Percentiles rank a stretch among this genome's conserved stretches.
Evolutionary conservation across 2,888 invertebrate species (phyloP).

Genomic region (Caenorhabditis sulstoni): DNA sequence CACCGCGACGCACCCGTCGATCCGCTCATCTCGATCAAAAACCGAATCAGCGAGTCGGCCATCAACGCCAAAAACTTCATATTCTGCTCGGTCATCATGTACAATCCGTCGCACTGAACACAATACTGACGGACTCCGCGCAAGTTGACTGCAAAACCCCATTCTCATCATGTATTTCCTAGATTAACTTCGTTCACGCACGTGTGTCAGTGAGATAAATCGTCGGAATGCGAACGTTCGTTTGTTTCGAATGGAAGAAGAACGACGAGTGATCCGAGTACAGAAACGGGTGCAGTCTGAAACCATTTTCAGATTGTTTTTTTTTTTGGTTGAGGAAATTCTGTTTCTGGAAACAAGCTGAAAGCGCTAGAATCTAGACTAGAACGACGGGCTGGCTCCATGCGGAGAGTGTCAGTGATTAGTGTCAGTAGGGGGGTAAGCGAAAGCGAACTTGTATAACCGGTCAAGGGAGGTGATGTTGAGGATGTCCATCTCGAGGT

Average conservation of each 20-base stretch:
- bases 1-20: slow-evolving; percentile 51
- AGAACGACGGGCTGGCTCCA: background rate
- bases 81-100: slow-evolving; percentile 68
- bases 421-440: background rate
- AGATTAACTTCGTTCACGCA: too few relatives aligned
- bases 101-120: slow-evolving; percentile 66
- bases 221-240: slow-evolving; percentile 61
- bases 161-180: too few relatives aligned
- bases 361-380: too few relatives aligned
- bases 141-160: slow-evolving; percentile 61
- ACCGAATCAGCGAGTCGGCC: slow-evolving; percentile 65
- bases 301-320: too few relatives aligned
- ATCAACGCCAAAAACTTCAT: slow-evolving; percentile 64
- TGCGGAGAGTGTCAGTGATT: background rate
- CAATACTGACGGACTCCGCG: slow-evolving; percentile 70
- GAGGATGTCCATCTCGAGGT: slow-evolving; percentile 52
- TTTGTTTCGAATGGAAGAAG: slow-evolving; percentile 63
- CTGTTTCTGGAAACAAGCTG: too few relatives aligned
- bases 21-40: slow-evolving; percentile 56
- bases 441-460: slow-evolving; percentile 64
- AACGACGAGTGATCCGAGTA: slow-evolving; percentile 69
- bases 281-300: slow-evolving; percentile 67
- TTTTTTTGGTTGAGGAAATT: too few relatives aligned
- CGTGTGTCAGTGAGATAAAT: slow-evolving; percentile 67
- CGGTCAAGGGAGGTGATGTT: slow-evolving; percentile 59